These are phyloP conservation scores for Tinamus major DNA, from an alignment of 2,797 vertebrate genomes.

Conservation along the genomic window DNA sequence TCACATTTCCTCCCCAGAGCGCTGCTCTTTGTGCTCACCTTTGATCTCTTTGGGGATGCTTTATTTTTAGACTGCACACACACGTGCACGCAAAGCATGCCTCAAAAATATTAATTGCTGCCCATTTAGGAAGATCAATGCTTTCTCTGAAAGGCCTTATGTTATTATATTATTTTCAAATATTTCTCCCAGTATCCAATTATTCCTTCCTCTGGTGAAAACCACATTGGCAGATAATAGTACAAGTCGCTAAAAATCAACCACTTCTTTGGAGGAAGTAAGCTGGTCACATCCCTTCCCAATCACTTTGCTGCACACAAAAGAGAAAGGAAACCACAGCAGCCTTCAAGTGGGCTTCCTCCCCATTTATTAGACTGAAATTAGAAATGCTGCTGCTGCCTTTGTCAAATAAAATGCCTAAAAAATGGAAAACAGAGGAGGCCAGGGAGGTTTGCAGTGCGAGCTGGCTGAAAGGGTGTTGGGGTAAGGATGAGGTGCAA, in stretches of 20 bases:
- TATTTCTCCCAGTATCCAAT: background rate
- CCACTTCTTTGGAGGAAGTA: background rate
- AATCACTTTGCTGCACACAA: background rate
- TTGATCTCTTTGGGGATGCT: background rate
- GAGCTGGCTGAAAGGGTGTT: too few relatives aligned
- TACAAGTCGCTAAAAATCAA: background rate
- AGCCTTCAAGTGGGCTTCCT: background rate
- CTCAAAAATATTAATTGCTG: background rate
- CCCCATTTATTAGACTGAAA: background rate
- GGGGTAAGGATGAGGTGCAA: background rate
- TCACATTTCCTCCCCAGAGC: conserved; percentile 11
- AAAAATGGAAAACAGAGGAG: background rate
- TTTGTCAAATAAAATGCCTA: background rate
- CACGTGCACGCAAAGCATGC: background rate
- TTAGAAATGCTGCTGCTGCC: background rate
- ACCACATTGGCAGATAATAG: background rate
- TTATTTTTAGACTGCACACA: background rate
- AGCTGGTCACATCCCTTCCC: background rate
- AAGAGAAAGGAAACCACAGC: background rate
- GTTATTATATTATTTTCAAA: background rate
- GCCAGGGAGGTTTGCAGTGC: too few relatives aligned
- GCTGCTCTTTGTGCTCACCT: background rate
- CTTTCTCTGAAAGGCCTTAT: background rate
- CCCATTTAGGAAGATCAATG: background rate
- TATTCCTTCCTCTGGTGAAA: background rate